Evolutionary conservation across 2,113 vertebrate species (phyloP).

Genomic region (Telmatochromis sp.): DNA sequence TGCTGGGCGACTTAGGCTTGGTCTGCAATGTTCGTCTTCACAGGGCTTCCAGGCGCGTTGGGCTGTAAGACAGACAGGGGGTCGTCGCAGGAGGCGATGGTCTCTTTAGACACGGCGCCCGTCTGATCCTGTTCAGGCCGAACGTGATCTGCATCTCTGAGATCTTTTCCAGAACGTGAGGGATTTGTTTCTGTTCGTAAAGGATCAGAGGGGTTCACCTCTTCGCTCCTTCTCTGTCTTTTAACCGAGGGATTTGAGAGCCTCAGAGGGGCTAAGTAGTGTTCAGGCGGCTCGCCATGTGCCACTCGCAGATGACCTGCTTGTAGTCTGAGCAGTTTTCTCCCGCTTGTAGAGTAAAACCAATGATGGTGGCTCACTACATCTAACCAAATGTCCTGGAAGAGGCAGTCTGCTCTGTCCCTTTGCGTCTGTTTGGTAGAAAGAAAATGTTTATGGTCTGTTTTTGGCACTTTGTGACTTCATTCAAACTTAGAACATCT

Average conservation of each 20-base stretch:
- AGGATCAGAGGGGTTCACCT: constrained; percentile 72
- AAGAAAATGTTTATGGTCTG: not conserved
- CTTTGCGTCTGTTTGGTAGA: constrained; percentile 1
- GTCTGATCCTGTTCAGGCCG: constrained; percentile 24
- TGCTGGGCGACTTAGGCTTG: constrained; percentile 5
- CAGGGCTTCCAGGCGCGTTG: constrained; percentile 62
- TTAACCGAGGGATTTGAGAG: constrained; percentile 57
- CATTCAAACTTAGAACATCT: not conserved
- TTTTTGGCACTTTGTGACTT: not conserved
- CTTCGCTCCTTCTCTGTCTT: constrained; percentile 73
- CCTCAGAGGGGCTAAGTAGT: constrained; percentile 63
- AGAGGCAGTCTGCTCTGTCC: constrained; percentile 15
- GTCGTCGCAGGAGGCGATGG: constrained; percentile 72
- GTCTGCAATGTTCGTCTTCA: constrained; percentile 54
- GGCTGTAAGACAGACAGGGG: constrained; percentile 69
- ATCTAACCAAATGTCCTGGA: constrained; percentile 10
- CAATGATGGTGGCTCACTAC: constrained; percentile 38
- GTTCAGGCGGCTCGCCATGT: constrained; percentile 33
- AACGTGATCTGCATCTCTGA: not conserved
- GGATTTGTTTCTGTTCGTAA: constrained; percentile 57
- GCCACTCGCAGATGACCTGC: constrained; percentile 36
- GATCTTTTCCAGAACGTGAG: not conserved
- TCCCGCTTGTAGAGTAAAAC: constrained; percentile 68
- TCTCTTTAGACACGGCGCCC: constrained; percentile 65
- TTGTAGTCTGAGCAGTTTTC: constrained; percentile 67